Conservation (phyloP, 2,888 invertebrate genomes). For the Chloromyia formosa region DNA sequence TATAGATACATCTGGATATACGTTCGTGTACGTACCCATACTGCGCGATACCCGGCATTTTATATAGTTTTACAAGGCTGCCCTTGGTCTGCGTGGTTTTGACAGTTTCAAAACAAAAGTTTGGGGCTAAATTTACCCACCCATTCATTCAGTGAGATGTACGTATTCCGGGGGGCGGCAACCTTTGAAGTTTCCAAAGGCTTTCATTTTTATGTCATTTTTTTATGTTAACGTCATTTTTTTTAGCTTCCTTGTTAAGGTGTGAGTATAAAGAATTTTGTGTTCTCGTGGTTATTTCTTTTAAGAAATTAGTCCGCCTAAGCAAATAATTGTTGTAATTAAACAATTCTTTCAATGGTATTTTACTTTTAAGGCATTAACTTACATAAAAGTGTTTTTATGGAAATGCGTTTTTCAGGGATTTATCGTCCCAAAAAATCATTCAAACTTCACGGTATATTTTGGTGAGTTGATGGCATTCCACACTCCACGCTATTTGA, state of each 20-base stretch:
- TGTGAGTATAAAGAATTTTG: background rate
- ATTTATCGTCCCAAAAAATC: too few species aligned
- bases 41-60: slow-evolving; percentile 14
- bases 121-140: slow-evolving; percentile 31
- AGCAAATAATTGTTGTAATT: too few species aligned
- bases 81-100: slow-evolving; percentile 55
- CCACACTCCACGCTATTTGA: too few species aligned
- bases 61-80: slow-evolving; percentile 18
- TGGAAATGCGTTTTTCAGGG: too few species aligned
- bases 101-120: slow-evolving; percentile 63
- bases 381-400: too few species aligned
- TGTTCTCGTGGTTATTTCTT: too few species aligned
- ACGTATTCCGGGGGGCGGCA: background rate
- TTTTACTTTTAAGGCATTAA: too few species aligned
- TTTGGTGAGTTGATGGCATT: too few species aligned
- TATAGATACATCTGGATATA: background rate
- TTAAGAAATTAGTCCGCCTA: too few species aligned
- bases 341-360: too few species aligned
- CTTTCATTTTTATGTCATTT: slow-evolving; percentile 16
- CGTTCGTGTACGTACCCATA: too few species aligned
- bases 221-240: background rate
- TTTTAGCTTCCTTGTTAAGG: background rate
- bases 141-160: slow-evolving; percentile 6
- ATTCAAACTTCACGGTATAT: too few species aligned
- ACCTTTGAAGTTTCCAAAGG: slow-evolving; percentile 22